Evolutionary conservation across 2,888 invertebrate species (phyloP).

Genomic region (Drosophila phalerata): DNA sequence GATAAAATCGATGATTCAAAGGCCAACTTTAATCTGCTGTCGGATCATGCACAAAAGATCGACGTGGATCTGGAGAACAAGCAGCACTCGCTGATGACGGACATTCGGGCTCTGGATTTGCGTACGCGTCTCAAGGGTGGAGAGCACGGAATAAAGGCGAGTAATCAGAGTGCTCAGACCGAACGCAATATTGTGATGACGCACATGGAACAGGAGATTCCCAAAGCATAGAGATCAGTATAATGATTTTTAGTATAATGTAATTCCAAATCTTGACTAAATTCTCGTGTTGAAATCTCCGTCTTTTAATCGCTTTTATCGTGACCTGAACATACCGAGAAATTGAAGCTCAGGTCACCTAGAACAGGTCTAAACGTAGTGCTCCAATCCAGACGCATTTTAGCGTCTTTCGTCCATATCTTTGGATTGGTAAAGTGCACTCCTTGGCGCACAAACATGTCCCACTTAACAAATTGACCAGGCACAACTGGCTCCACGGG

Average conservation of each 20-base stretch:
- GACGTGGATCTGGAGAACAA: constrained; percentile 91
- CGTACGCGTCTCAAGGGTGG: constrained; percentile 87
- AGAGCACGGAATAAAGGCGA: constrained; percentile 66
- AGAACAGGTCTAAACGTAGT: constrained; percentile 69
- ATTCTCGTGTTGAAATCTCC: constrained; percentile 46
- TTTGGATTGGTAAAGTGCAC: constrained; percentile 86
- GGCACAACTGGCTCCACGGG: constrained; percentile 87
- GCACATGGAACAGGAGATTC: constrained; percentile 89
- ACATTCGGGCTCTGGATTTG: constrained; percentile 91
- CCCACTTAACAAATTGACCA: constrained; percentile 91
- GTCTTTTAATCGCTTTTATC: constrained; percentile 33
- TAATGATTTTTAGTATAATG: constrained; percentile 7
- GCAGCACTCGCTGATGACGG: constrained; percentile 91
- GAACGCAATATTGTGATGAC: constrained; percentile 91
- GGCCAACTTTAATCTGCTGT: constrained; percentile 90
- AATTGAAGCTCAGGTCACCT: constrained; percentile 80
- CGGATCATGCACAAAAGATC: constrained; percentile 89
- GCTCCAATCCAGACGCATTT: constrained; percentile 69
- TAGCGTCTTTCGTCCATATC: background rate
- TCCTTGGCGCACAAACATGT: constrained; percentile 92
- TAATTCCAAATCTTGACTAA: constrained; percentile 33
- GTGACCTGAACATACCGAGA: constrained; percentile 39
- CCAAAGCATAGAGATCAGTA: constrained; percentile 66
- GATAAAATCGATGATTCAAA: constrained; percentile 90
- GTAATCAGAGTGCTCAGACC: constrained; percentile 87